A percentile compares a stretch with the other conserved stretches of the same genome.
phyloP scores from a whole-genome alignment of 2,888 invertebrate genomes.

The Cataglyphis cursor region DNA sequence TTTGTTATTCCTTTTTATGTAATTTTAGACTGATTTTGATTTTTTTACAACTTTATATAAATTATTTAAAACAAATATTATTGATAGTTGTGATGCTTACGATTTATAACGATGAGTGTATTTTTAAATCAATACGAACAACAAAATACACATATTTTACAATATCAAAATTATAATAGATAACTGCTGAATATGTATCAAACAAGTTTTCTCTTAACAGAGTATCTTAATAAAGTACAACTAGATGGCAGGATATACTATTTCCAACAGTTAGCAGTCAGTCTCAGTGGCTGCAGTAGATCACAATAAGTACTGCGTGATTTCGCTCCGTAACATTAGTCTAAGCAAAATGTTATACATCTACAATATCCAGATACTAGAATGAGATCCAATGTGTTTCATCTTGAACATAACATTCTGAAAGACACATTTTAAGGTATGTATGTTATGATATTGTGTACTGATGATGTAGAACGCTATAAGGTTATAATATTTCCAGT shows the following conservation, averaged over 20 bases:
- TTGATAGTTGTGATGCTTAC: not conserved
- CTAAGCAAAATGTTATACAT: not conserved
- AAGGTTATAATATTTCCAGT: not conserved
- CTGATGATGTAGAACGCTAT: constrained; percentile 14
- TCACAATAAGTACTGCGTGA: not conserved
- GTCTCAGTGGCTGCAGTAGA: constrained; percentile 14
- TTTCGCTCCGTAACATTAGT: not conserved
- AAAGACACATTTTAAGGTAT: constrained; percentile 7
- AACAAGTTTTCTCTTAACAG: no score
- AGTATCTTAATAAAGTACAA: not conserved
- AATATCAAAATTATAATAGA: not conserved
- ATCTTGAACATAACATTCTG: not conserved
- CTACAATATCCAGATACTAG: not conserved
- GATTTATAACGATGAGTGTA: not conserved
- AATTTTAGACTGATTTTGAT: not conserved
- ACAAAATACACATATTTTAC: not conserved
- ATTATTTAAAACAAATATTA: not conserved
- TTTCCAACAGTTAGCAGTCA: constrained; percentile 31
- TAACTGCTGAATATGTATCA: not conserved
- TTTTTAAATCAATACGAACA: not conserved
- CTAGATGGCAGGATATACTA: constrained; percentile 21
- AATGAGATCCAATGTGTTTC: not conserved
- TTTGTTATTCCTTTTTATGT: not conserved
- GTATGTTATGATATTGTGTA: constrained; percentile 30
- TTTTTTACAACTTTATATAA: not conserved